Evolutionary conservation across 2,113 vertebrate species (phyloP), one percentile per base, ranked within the genome.

Genomic region (Montifringilla adamsi): DNA sequence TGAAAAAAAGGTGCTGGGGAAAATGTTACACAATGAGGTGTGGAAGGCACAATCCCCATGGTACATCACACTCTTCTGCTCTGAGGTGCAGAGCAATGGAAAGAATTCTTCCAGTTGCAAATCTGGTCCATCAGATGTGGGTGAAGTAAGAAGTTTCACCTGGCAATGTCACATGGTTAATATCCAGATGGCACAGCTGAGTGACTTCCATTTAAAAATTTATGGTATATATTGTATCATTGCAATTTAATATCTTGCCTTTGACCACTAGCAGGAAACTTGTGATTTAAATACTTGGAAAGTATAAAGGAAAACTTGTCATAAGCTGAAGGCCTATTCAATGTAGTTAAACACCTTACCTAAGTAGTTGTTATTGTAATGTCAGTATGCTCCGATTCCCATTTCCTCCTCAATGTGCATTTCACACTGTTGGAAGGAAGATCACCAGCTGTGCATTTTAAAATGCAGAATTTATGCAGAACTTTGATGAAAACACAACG

Each of bases 51-150:
- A 63, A 4, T 77, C 44, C 87, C 78, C 14, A 8, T 0, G 12
- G 35, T 30, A 43, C 37, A 7, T 66, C 69, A 77, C 76, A 87
- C 30, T 43, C 88, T 64, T 68, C 63, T 62, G 81, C 78, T 77
- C 60, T 0, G 0, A 95, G 62, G 37, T 70, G 87, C 95, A 95
- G 46, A 93, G 50, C 46, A 1, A 73, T 64, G 74, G 89, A 96
- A 96, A 74, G 70, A 92, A 94, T 91, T 86, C 46, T 43, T 91
- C 69, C 66, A 55, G 43, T 24, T 91, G 69, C 73, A 93, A 94
- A 97, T 82, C 94, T 95, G 92, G 50, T 63, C 86, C 62, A 15
- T 80, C 92, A 95, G 74, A 95, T 91, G 90, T 67, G 28, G n/a
- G 33, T 13, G 15, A 83, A 86, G 27, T 8, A 59, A 72, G 79